Base-by-base conservation (phyloP, 2,888 invertebrate genomes). In the Netelia melanura region DNA sequence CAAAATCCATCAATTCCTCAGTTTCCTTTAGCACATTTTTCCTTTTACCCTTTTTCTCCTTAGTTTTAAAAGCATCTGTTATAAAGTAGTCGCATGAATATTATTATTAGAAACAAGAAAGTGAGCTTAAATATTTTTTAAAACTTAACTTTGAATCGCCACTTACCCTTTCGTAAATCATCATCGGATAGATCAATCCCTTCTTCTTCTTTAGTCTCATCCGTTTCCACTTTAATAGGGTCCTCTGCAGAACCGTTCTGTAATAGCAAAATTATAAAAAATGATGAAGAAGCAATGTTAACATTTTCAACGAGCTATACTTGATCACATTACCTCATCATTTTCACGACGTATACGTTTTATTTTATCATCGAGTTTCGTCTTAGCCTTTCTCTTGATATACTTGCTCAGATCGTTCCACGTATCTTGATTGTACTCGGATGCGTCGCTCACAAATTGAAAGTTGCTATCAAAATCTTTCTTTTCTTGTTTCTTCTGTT, bases 301-400 rank as follows among this genome's bases (percentile, higher is more conserved):
- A 38, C 5, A 38, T 6, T 38, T 38, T 38, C 38, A 38, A 38
- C 38, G 38, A 38, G 38, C 6, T 38, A 6, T 6, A 38, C 8
- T 38, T 6, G 38, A 17, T 25, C 3, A 2, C 0, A 44, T 25
- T 76, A 83, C 83, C 61, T 81, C 71, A 1, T 68, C 58, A 21
- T 80, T 83, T n/a, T 68, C 64, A 5, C 61, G 58, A 10, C 87
- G 87, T 25, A 91, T 95, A 95, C 95, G 95, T 58, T 96, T 95
- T 88, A 98, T 98, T 94, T 97, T 98, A 86, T 98, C 98, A 93
- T 98, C 98, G 1, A 97, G 95, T 89, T 97, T 97, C 17, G 96
- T 96, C 89, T 97, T 96, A 0, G 96, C 97, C 94, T 97, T 97
- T 52, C 97, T 95, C 91, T 97, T 96, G 0, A 97, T 95, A 93